Evolutionary conservation across 2,113 vertebrate genomes (phyloP).

Genomic region (Dipodomys stephensi): DNA sequence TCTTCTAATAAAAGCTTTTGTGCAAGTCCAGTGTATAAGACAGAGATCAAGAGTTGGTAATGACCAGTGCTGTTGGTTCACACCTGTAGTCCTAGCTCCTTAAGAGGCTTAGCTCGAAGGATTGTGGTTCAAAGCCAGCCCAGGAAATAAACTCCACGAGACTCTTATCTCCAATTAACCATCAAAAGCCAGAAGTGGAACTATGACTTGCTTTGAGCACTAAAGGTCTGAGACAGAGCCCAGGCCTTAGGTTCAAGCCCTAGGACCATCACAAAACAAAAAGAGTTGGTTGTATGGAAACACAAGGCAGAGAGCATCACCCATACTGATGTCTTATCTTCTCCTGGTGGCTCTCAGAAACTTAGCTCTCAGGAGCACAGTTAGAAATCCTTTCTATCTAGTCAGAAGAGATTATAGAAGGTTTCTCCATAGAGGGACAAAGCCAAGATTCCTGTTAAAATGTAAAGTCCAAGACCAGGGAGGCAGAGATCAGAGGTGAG

Average conservation of each 20-base stretch:
- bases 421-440: accelerated
- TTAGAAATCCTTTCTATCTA: not conserved
- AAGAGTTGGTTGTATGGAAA: not conserved
- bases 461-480: not conserved
- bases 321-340: not conserved
- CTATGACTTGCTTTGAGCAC: too few relatives aligned
- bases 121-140: too few relatives aligned
- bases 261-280: too few relatives aligned
- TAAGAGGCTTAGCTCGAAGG: too few relatives aligned
- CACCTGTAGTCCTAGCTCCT: too few relatives aligned
- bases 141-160: too few relatives aligned
- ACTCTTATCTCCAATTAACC: too few relatives aligned
- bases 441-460: not conserved
- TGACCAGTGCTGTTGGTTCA: too few relatives aligned
- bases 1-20: not conserved
- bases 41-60: not conserved
- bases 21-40: not conserved
- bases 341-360: not conserved
- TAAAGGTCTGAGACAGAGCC: too few relatives aligned
- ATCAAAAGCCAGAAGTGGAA: too few relatives aligned
- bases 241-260: too few relatives aligned
- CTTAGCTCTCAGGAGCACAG: not conserved
- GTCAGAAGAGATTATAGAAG: not conserved
- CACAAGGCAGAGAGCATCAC: too few relatives aligned
- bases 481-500: not conserved